Base-by-base conservation (phyloP, 2,797 vertebrate genomes). In the Chrysocyon brachyurus region DNA sequence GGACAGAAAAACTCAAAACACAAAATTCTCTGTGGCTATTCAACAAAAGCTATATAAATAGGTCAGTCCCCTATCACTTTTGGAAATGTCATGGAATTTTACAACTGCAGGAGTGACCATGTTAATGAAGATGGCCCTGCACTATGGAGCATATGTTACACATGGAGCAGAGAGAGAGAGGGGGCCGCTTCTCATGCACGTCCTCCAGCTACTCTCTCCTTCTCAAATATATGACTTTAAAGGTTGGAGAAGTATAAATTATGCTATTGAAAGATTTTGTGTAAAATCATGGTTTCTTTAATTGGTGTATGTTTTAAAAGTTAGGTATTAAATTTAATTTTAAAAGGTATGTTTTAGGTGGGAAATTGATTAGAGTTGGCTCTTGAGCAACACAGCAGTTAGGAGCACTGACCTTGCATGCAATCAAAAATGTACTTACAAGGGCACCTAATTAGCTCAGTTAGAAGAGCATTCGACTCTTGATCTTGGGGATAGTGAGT, bases 221-320 rank as follows among this genome's bases (percentile, higher is more conserved):
- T 24, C 10, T 90, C 72, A 88, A 24, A 61, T 1, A 31, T 15
- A 17, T 21, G 21, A 14, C 24, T 87, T 22, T 52, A 52, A 49
- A 96, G 72, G 33, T 11, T 8, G 3, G 46, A 61, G 54, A 73
- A 70, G 33, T 16, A 75, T 6, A 54, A 8, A 49, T 4, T 31
- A 40, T 2, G 15, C 12, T 54, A 66, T 0, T 73, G 9, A 49
- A 85, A 96, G 68, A 73, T 22, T 90, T 4, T 83, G 21, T 15
- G 24, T 22, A 73, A 92, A 90, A 82, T 70, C 33, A 40, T 63
- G 26, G 46, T 11, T 59, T 70, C 28, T 90, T 93, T 91, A 88
- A 86, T 52, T 61, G 12, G 64, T 21, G n/a, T 36, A 81, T n/a
- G 59, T 73, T 75, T 75, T 31, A 92, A 86, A 95, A 61, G 8